These are phyloP conservation scores for Alethe castanea DNA, from an alignment of 2,113 vertebrate species.

Conservation along the genomic window DNA sequence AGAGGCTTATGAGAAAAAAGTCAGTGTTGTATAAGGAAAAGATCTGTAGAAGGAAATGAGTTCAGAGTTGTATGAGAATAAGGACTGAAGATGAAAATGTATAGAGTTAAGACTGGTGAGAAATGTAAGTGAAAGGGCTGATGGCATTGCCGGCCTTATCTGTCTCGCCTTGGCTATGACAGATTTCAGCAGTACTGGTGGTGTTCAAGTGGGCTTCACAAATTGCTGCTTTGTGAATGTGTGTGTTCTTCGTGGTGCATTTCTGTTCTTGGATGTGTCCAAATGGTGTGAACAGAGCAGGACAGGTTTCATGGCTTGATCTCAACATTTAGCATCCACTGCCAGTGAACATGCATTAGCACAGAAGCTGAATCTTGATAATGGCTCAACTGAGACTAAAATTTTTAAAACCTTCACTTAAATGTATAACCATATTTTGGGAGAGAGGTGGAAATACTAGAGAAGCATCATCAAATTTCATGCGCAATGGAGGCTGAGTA, in stretches of 20 bases:
- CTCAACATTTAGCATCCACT: neutral
- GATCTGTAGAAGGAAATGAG: no score
- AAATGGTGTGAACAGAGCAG: neutral
- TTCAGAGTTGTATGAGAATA: no score
- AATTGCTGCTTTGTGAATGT: rapidly evolving
- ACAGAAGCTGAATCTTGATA: neutral
- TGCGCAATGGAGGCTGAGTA: neutral
- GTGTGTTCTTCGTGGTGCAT: neutral
- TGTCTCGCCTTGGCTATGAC: no score
- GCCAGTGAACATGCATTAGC: rapidly evolving
- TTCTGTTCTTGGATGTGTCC: rapidly evolving
- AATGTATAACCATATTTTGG: neutral
- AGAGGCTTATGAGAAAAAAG: no score
- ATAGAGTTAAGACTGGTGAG: no score
- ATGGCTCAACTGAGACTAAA: neutral
- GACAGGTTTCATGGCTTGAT: neutral
- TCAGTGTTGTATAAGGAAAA: no score
- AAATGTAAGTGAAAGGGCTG: no score
- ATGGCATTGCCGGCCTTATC: no score
- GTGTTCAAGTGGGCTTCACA: neutral
- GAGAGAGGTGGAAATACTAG: neutral
- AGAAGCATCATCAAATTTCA: neutral
- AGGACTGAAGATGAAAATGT: no score
- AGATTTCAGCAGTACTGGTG: rapidly evolving
- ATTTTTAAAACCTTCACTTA: neutral